Evolutionary conservation across 1,140 invertebrate genomes (phyloP), one percentile per base, ranked within the genome.

Genomic region (Listronotus bonariensis): DNA sequence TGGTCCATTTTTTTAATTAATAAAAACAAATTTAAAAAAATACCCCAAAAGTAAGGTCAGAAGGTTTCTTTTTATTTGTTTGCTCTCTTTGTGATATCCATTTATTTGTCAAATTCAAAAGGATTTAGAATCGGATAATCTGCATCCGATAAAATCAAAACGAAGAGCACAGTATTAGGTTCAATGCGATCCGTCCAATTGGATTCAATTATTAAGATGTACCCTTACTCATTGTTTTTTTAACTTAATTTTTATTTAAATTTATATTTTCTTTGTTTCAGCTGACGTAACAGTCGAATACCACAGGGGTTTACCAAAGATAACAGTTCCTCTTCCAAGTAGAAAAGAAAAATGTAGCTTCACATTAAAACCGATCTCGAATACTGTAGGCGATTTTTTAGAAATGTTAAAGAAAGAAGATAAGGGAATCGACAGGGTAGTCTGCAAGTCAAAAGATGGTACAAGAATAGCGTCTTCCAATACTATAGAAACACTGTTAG

Each of bases 251-350:
- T 18, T 4, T 14, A 15, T n/a, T 14, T 14, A 3, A 3, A 14
- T 41, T 12, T 7, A 1, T 15, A n/a, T n/a, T 49, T 49, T 77
- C 72, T 73, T 80, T 78, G 65, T 84, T 87, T 36, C 46, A 60
- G 32, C 83, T 86, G 89, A 89, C 57, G 89, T 93, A 53, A 84
- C 78, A 10, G 85, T 95, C 69, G 86, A 87, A 68, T 95, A 93
- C 77, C 82, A 87, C 38, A 85, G 89, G 70, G 96, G 96, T 12
- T 83, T 97, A 76, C 95, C 96, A 5, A 90, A 93, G 79, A 85
- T 98, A 68, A 93, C 89, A 52, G 87, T 98, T 65, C 95, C 95
- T 62, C 85, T 98, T 78, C 95, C 96, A 49, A 97, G 95, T 55
- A 85, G 95, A 48, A 86, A 86, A 61, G 93, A 98, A 78, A 83